Evolutionary conservation across 2,797 vertebrate genomes (phyloP).

Genomic region (Hydrolagus colliei): DNA sequence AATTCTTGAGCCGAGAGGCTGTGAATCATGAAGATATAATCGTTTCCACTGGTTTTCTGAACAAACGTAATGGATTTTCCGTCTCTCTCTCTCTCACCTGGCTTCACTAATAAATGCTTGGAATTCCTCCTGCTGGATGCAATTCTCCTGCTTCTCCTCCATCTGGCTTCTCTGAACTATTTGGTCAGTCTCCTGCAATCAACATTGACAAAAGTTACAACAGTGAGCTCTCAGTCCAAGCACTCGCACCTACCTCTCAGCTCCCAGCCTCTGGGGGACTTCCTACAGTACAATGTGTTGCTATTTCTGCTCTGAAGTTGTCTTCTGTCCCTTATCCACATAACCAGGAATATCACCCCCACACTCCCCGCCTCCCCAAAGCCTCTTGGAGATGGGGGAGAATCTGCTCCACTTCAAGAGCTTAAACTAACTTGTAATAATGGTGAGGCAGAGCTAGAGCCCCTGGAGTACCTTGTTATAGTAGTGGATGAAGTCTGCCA

Average conservation of each 20-base stretch:
- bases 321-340: no score
- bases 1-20: background rate
- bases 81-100: constrained; percentile 58
- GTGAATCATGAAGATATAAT: background rate
- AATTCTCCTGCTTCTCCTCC: constrained; percentile 60
- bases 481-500: constrained; percentile 76
- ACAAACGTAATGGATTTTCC: background rate
- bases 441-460: no score
- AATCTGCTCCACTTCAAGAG: no score
- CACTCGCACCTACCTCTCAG: no score
- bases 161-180: constrained; percentile 63
- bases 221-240: background rate
- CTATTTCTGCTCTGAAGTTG: background rate
- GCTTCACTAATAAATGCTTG: constrained; percentile 75
- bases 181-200: constrained; percentile 76
- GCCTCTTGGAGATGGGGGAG: no score
- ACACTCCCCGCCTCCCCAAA: background rate
- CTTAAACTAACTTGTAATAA: no score
- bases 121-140: constrained; percentile 71
- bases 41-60: background rate
- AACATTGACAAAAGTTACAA: constrained; percentile 4
- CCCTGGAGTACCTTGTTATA: constrained; percentile 72
- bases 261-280: no score
- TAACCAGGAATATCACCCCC: background rate
- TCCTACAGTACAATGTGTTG: no score